Evolutionary conservation across 30 jellyfish, hydroid and myxozoan species (phyloP).

Genomic region (Aurelia sp.): DNA sequence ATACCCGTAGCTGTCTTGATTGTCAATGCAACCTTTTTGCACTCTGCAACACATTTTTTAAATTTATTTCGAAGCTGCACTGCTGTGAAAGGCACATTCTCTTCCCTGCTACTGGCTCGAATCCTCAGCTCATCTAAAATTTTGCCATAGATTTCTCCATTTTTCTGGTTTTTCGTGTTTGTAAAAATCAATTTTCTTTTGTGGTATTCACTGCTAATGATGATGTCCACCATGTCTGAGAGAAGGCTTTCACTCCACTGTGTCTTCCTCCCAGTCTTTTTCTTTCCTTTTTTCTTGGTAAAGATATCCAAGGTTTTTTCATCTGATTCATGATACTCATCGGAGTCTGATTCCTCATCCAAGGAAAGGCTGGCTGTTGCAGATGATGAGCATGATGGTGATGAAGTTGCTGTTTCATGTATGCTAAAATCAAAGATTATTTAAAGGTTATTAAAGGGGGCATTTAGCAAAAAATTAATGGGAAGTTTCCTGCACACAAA

Average conservation of each 20-base stretch:
- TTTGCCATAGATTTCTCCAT: constrained; percentile 8
- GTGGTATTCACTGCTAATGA: neutral
- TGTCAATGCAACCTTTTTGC: constrained; percentile 54
- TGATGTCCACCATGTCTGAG: constrained; percentile 4
- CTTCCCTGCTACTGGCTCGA: neutral
- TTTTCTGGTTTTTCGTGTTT: constrained; percentile 9
- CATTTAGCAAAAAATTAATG: too few species aligned
- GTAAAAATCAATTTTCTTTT: constrained; percentile 2
- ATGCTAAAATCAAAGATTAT: too few species aligned
- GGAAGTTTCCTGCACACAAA: too few species aligned
- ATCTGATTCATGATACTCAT: neutral
- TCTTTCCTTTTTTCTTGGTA: neutral
- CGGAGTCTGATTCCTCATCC: neutral
- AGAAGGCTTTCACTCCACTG: neutral
- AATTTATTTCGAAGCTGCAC: constrained; percentile 36
- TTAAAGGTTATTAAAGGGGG: too few species aligned
- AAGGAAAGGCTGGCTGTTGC: too few species aligned
- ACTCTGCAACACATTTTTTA: constrained; percentile 31
- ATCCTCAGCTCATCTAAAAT: constrained; percentile 1
- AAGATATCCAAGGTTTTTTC: neutral
- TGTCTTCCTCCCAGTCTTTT: constrained; percentile 9
- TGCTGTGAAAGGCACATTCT: constrained; percentile 29
- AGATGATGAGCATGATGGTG: too few species aligned
- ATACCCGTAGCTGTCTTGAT: constrained; percentile 66
- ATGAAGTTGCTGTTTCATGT: too few species aligned